phyloP scores from a whole-genome alignment of 2,888 invertebrate species.

The Noctua comes region DNA sequence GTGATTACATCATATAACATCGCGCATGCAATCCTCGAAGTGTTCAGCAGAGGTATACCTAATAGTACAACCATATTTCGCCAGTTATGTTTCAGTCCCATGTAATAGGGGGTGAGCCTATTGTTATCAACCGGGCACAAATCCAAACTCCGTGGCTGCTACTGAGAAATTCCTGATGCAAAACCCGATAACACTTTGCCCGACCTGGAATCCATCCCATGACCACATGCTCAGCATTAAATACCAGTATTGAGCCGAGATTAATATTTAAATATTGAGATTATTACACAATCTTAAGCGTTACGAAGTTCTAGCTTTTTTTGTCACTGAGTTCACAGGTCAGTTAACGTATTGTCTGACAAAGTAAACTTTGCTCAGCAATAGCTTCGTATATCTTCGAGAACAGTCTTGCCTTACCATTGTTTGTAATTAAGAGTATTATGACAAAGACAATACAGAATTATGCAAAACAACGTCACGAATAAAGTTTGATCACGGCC shows the following conservation, averaged over 20 bases:
- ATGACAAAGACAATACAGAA: constrained; percentile 29
- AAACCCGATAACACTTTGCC: neutral
- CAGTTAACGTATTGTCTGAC: neutral
- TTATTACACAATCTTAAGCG: neutral
- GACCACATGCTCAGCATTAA: neutral
- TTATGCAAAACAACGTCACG: constrained; percentile 45
- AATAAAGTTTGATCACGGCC: constrained; percentile 45
- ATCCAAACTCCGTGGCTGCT: neutral
- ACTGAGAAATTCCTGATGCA: neutral
- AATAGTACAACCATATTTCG: neutral
- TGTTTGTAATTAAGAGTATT: constrained; percentile 34
- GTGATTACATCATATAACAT: neutral
- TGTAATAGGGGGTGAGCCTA: neutral
- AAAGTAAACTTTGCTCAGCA: neutral
- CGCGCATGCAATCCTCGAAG: neutral
- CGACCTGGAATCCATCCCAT: neutral
- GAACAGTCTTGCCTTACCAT: neutral
- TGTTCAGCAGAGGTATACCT: neutral
- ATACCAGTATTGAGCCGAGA: neutral
- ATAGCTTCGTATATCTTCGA: neutral
- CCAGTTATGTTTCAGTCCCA: neutral
- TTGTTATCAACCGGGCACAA: neutral
- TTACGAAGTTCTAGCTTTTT: neutral
- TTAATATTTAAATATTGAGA: neutral
- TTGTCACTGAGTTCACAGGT: neutral